Evolutionary conservation across 2,797 vertebrate species (phyloP), one percentile per base, ranked within the genome.

Genomic region (Pseudomugil gertrudae): DNA sequence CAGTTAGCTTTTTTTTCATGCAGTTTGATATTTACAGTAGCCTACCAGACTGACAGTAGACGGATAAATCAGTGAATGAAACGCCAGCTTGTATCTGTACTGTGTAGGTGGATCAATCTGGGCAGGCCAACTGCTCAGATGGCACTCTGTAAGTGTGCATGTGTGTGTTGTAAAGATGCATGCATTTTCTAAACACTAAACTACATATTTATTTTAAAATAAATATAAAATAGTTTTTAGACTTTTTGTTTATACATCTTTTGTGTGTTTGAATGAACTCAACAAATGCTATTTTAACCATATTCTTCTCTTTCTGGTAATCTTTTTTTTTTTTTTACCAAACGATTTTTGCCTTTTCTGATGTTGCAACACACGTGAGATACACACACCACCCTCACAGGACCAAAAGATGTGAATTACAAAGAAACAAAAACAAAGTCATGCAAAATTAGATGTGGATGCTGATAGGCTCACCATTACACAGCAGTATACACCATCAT

Each of bases 91-190:
- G 54, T 68, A 55, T 74, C 74, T 65, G 54, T 71, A 60, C 81
- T 72, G 62, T 73, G 88, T 91, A 88, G 87, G 89, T 87, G 90
- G 81, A 80, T 84, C 86, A 85, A 88, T 87, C 80, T 90, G 84
- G 81, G 33, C 66, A 87, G 64, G 62, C 81, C 83, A 90, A 85
- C 84, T 89, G 85, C 64, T 87, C 66, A 54, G 33, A 63, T 50
- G 4, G 5, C 50, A 8, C 19, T 15, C 24, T 62, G 57, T 69
- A 63, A 67, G 33, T 68, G 35, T 55, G 50, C 63, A 26, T 66
- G 29, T 65, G 29, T 57, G 21, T 33, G 35, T 27, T 66, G 5
- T 40, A 9, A 63, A 9, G 57, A 69, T 52, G 40, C 27, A 14
- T 9, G 11, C 55, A n/a, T 60, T 30, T 60, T 10, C 1, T 40